Conservation (phyloP, 2,888 invertebrate species). For the Cephus runcator region DNA sequence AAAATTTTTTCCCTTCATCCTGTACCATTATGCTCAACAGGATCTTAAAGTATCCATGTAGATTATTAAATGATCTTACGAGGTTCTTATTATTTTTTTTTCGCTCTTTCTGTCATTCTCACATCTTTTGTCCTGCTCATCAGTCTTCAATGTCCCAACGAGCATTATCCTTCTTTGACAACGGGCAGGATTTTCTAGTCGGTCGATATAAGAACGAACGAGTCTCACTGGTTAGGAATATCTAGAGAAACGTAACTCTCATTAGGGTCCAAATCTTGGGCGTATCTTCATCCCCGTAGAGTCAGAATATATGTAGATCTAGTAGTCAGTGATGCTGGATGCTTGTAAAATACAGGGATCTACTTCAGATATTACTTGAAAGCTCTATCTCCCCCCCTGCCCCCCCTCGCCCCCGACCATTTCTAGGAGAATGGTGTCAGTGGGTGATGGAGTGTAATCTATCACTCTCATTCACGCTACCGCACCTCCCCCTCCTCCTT, state of each 20-base stretch:
- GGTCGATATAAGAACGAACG: neutral
- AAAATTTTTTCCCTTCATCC: neutral
- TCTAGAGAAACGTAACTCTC: neutral
- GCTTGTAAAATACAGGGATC: neutral
- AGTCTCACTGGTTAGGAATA: neutral
- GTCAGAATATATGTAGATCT: neutral
- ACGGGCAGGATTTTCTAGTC: neutral
- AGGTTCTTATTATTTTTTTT: no score
- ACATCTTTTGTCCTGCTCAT: neutral
- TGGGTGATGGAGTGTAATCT: conserved; percentile 41
- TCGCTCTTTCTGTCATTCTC: neutral
- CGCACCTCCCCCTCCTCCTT: conserved; percentile 7
- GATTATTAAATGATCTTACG: neutral
- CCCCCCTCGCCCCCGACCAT: neutral
- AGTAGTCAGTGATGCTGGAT: neutral
- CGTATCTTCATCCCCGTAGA: neutral
- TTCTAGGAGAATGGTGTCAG: conserved; percentile 36
- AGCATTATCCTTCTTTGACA: neutral
- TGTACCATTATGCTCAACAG: no score
- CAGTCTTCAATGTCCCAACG: neutral
- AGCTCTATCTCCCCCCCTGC: neutral
- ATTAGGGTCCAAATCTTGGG: neutral
- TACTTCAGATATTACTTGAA: neutral
- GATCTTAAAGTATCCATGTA: neutral
- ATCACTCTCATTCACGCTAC: conserved; percentile 43